A percentile compares a stretch with the other conserved stretches of the same genome.
Evolutionary conservation across 2,797 vertebrate species (phyloP).

Genomic region (Microctenopoma lineatum): DNA sequence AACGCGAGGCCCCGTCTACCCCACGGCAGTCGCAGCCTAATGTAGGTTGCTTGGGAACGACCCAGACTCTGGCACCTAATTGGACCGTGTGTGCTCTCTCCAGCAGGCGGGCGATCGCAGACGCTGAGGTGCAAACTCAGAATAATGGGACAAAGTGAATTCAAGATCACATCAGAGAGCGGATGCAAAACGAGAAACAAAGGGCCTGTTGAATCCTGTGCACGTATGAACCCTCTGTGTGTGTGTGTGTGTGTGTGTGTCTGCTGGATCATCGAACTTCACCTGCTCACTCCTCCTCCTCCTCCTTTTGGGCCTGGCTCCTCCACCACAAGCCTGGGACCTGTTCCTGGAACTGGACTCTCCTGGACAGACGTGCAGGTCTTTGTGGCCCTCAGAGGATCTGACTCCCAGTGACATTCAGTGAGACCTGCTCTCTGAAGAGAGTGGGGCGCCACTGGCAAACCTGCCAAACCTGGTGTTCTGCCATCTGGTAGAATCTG

Average conservation of each 20-base stretch:
- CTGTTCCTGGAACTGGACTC: no score
- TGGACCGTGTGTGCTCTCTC: slow-evolving; percentile 40
- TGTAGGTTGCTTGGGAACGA: slow-evolving; percentile 80
- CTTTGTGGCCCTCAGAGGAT: no score
- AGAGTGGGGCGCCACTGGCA: no score
- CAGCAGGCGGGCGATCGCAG: slow-evolving; percentile 32
- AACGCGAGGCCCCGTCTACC: slow-evolving; percentile 62
- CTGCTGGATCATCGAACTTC: no score
- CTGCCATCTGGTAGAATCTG: no score
- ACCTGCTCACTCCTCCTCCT: no score
- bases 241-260: slow-evolving; percentile 6
- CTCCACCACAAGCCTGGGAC: no score
- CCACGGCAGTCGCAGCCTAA: slow-evolving; percentile 55
- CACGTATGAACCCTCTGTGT: not conserved
- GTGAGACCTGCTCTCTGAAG: no score
- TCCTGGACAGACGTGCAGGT: no score
- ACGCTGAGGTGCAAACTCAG: slow-evolving; percentile 56
- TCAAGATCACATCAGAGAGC: slow-evolving; percentile 52
- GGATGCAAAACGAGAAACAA: not conserved
- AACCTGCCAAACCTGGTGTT: no score
- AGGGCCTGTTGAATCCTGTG: slow-evolving; percentile 7
- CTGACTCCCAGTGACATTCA: no score
- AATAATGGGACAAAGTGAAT: slow-evolving; percentile 67
- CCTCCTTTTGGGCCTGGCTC: no score
- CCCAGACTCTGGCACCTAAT: slow-evolving; percentile 67